Percentiles rank a stretch among this genome's conserved stretches.
phyloP scores from a whole-genome alignment of 2,888 invertebrate genomes.

The Sarcophaga caerulescens region DNA sequence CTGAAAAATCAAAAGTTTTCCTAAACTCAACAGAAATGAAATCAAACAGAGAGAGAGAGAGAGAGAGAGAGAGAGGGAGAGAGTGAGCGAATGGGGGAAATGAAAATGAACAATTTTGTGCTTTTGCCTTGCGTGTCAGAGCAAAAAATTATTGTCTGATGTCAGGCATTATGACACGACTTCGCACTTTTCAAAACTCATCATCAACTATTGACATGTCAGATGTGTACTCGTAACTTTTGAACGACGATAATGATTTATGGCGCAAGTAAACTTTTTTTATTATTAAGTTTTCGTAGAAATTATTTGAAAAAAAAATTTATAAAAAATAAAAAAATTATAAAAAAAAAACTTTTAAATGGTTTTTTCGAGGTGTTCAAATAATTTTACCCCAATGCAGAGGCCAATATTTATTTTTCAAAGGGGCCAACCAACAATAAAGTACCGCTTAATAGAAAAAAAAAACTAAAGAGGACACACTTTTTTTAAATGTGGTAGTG shows the following conservation, averaged over 20 bases:
- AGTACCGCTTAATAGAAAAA: neutral
- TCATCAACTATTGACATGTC: conserved; percentile 58
- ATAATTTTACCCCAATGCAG: neutral
- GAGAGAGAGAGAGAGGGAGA: neutral
- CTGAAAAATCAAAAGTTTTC: conserved; percentile 21
- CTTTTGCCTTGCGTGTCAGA: too few species aligned
- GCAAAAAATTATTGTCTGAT: conserved; percentile 46
- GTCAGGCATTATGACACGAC: conserved; percentile 52
- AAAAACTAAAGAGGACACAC: neutral
- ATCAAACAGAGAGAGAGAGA: neutral
- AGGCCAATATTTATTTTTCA: neutral
- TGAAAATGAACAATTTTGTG: conserved; percentile 1
- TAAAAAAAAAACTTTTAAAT: neutral
- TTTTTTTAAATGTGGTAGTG: neutral
- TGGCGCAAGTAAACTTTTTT: conserved; percentile 24
- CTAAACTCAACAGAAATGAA: neutral
- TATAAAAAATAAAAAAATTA: too few species aligned
- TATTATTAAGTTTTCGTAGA: neutral
- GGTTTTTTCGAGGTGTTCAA: neutral
- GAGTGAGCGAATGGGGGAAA: neutral
- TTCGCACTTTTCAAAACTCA: conserved; percentile 56
- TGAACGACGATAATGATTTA: conserved; percentile 58
- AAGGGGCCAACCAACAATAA: neutral
- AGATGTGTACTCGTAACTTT: conserved; percentile 45
- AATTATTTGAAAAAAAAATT: neutral